Evolutionary conservation across 2,113 vertebrate genomes (phyloP).

Genomic region (Osmerus eperlanus): DNA sequence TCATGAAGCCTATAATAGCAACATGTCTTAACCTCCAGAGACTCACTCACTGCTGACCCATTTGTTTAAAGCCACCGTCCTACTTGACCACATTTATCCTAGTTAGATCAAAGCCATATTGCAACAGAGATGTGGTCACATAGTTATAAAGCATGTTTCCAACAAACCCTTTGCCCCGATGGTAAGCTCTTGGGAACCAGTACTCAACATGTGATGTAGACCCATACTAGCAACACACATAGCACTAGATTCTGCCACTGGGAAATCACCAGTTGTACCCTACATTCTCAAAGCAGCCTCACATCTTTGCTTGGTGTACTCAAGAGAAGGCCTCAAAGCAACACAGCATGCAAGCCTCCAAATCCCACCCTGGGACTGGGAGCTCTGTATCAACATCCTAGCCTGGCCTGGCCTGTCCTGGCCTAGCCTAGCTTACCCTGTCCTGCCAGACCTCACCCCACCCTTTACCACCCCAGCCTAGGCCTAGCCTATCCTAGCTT

Average conservation of each 20-base stretch:
- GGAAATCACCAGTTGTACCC: neutral
- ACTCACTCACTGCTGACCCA: neutral
- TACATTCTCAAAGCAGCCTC: constrained; percentile 36
- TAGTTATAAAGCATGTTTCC: neutral
- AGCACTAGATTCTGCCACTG: neutral
- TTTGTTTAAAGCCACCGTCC: neutral
- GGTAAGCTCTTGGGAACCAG: too few species aligned
- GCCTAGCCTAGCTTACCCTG: too few species aligned
- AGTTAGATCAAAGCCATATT: neutral
- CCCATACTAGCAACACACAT: neutral
- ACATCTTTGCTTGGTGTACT: constrained; percentile 24
- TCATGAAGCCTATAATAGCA: too few species aligned
- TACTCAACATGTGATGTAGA: too few species aligned
- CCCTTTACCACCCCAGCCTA: neutral
- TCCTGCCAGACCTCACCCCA: neutral
- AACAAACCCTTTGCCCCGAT: too few species aligned
- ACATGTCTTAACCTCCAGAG: neutral
- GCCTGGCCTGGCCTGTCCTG: too few species aligned
- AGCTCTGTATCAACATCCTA: too few species aligned
- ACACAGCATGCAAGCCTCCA: constrained; percentile 37
- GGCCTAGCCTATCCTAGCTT: too few species aligned
- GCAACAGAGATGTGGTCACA: neutral
- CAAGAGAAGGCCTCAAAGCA: constrained; percentile 43
- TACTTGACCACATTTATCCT: neutral
- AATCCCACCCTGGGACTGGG: constrained; percentile 32